Percentiles rank a stretch among this genome's conserved stretches.
These are phyloP conservation scores for Nezara viridula DNA, from an alignment of 2,888 invertebrate genomes.

Conservation along the genomic window DNA sequence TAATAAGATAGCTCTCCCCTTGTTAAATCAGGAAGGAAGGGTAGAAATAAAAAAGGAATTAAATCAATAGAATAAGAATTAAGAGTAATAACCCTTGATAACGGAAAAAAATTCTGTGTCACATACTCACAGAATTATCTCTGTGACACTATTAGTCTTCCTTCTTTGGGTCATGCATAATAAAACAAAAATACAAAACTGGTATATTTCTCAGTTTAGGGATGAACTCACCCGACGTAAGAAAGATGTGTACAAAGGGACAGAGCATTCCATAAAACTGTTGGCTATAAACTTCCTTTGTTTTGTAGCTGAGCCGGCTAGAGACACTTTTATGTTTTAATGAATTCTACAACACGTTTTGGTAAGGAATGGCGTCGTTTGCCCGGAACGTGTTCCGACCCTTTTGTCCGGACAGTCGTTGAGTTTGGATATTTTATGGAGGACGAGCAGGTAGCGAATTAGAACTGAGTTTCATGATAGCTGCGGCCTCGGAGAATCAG, in stretches of 20 bases:
- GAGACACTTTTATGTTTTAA: conserved; percentile 40
- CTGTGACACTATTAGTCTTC: too few species aligned
- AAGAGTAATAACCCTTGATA: too few species aligned
- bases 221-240: not conserved
- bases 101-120: too few species aligned
- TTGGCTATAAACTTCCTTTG: conserved; percentile 8
- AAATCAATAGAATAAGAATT: too few species aligned
- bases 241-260: not conserved
- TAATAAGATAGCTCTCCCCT: too few species aligned
- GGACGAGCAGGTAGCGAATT: conserved; percentile 32
- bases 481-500: not conserved
- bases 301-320: conserved; percentile 3
- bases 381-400: conserved; percentile 2
- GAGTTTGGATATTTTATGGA: conserved; percentile 38
- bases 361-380: conserved; percentile 42
- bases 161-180: not conserved
- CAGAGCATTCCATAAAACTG: not conserved
- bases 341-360: conserved; percentile 40
- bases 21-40: too few species aligned
- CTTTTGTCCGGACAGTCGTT: conserved; percentile 19
- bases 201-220: not conserved
- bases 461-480: conserved; percentile 6
- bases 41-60: too few species aligned
- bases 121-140: too few species aligned
- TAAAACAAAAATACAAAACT: not conserved